These are phyloP conservation scores for Diabrotica balteata DNA, from an alignment of 2,888 invertebrate species.

Conservation along the genomic window DNA sequence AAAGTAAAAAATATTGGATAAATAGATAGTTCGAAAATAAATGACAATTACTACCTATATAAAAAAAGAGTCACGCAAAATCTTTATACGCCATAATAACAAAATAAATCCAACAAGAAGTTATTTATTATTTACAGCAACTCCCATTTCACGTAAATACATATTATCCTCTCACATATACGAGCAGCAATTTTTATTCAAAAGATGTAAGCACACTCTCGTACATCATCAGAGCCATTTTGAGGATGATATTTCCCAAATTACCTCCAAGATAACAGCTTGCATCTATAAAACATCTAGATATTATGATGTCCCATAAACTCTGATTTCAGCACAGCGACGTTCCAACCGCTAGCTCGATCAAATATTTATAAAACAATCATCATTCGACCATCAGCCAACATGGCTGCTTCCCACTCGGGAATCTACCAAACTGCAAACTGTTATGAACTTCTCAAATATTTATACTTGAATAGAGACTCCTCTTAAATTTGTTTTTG, in stretches of 20 bases:
- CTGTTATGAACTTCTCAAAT: conserved; percentile 62
- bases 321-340: conserved; percentile 60
- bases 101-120: not conserved
- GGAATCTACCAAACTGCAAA: conserved; percentile 58
- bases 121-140: conserved; percentile 16
- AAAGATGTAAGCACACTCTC: conserved; percentile 47
- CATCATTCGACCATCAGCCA: conserved; percentile 63
- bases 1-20: too few relatives aligned
- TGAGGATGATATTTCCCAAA: conserved; percentile 54
- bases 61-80: not conserved
- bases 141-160: conserved; percentile 22
- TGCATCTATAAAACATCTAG: conserved; percentile 61
- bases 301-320: conserved; percentile 63
- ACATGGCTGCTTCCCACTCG: conserved; percentile 59
- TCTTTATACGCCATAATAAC: not conserved
- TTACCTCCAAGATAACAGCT: conserved; percentile 57
- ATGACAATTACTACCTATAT: not conserved
- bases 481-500: conserved; percentile 61
- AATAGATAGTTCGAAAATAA: too few relatives aligned
- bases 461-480: conserved; percentile 63
- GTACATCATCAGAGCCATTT: conserved; percentile 52
- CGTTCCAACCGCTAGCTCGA: conserved; percentile 50
- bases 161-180: conserved; percentile 20
- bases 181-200: conserved; percentile 52
- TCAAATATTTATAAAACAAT: conserved; percentile 63